Evolutionary conservation across 2,888 invertebrate species (phyloP).

Genomic region (Apomyelois bistriatella): DNA sequence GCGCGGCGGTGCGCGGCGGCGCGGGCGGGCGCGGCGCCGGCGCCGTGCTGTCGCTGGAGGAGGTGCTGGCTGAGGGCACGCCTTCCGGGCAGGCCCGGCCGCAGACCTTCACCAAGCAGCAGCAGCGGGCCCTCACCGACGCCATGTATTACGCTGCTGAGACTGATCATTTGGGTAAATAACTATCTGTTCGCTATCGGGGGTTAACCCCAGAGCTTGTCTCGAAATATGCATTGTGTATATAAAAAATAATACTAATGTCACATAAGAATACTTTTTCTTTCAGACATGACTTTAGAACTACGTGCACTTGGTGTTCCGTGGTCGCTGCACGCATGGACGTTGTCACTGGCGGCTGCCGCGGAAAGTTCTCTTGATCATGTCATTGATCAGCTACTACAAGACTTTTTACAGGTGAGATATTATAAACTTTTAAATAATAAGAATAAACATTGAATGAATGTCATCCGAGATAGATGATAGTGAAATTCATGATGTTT

Average conservation of each 20-base stretch:
- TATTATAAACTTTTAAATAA: no score
- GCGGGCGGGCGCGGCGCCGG: conserved; percentile 76
- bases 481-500: no score
- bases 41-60: conserved; percentile 91
- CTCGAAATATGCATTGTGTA: no score
- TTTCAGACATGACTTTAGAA: conserved; percentile 90
- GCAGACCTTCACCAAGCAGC: conserved; percentile 85
- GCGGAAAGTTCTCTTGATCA: conserved; percentile 91
- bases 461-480: no score
- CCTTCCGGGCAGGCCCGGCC: conserved; percentile 50
- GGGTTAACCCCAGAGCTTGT: no score
- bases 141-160: conserved; percentile 97
- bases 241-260: no score
- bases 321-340: conserved; percentile 97
- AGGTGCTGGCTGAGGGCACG: conserved; percentile 93
- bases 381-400: conserved; percentile 92
- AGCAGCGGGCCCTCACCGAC: conserved; percentile 92
- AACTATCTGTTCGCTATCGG: no score
- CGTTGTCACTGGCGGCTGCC: conserved; percentile 91
- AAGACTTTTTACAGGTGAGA: conserved; percentile 88
- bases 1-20: conserved; percentile 83
- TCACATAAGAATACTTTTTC: no score
- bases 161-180: conserved; percentile 89
- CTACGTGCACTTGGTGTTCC: conserved; percentile 91
- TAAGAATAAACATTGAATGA: no score